Evolutionary conservation across 2,113 vertebrate species (phyloP), one percentile per base, ranked within the genome.

Genomic region (Lepus europaeus): DNA sequence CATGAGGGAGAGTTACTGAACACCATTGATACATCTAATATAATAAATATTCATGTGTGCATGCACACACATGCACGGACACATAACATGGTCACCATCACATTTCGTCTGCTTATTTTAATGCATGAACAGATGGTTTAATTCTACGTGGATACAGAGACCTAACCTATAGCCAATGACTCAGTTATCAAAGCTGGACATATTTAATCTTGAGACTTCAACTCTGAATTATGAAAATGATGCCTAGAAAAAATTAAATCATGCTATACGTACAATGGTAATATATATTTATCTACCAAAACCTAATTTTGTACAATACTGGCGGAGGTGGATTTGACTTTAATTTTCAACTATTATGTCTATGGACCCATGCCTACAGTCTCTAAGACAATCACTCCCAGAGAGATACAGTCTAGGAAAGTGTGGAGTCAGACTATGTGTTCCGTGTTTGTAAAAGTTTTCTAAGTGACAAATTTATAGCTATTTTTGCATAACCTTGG

Each of bases 171-270:
- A 45, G 33, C 64, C 56, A 78, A 29, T 59, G 25, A 69, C 25
- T 80, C n/a, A 76, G 23, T 56, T 69, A 80, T 36, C 45, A 63
- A 68, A 25, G 6, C 66, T 70, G 19, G 27, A 29, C 22, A 79
- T 77, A 77, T 89, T 61, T 86, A 91, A 76, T 49, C 11, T 80
- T 91, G 66, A 69, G 63, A 68, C 10, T 29, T 69, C 45, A 69
- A 90, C 68, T 91, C 49, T 56, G 45, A 86, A 77, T 87, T 78
- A 63, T 74, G 86, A 68, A 89, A 94, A 66, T 23, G 66, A 82
- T 31, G 12, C 29, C 2, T 76, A n/a, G 14, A n/a, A n/a, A 83
- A 77, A 39, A 87, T 33, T n/a, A 86, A 77, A 79, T 39, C 64
- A 68, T 86, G 53, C 17, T 72, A 27, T 36, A 68, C 73, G 82